phyloP scores from a whole-genome alignment of 2,888 invertebrate genomes.

The Terebella lapidaria region DNA sequence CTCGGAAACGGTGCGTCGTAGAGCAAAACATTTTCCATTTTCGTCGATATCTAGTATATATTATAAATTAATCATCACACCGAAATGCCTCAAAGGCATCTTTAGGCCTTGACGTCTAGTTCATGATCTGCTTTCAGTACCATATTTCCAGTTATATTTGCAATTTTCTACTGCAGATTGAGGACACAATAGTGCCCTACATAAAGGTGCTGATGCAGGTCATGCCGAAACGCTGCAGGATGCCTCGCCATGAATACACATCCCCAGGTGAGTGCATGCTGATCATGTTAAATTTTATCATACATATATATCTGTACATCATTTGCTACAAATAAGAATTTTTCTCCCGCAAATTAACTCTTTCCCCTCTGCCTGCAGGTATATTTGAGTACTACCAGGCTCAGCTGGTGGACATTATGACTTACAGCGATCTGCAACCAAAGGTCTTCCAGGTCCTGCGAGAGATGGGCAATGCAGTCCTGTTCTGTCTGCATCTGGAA shows the following conservation, averaged over 20 bases:
- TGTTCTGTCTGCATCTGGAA: conserved; percentile 90
- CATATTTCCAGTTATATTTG: too few species aligned
- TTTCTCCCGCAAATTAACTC: too few species aligned
- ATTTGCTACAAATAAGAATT: too few species aligned
- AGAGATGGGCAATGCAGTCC: conserved; percentile 90
- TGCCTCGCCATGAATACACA: conserved; percentile 84
- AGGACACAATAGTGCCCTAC: conserved; percentile 20
- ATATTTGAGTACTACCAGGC: conserved; percentile 67
- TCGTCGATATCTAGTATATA: too few species aligned
- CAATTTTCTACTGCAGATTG: conserved; percentile 10
- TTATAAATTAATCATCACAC: too few species aligned
- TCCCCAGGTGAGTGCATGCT: conserved; percentile 79
- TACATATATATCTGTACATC: too few species aligned
- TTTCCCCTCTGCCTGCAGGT: conserved; percentile 38
- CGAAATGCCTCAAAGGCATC: too few species aligned
- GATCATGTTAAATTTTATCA: too few species aligned
- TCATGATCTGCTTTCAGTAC: too few species aligned
- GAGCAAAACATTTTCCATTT: too few species aligned
- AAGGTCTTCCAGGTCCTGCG: conserved; percentile 91
- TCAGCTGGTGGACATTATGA: conserved; percentile 88
- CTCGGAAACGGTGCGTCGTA: too few species aligned
- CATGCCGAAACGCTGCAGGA: conserved; percentile 94
- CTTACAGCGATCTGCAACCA: conserved; percentile 90
- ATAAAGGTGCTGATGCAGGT: conserved; percentile 75
- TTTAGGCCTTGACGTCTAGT: too few species aligned